phyloP scores from a whole-genome alignment of 2,888 invertebrate genomes.

The Conchocele bisecta region DNA sequence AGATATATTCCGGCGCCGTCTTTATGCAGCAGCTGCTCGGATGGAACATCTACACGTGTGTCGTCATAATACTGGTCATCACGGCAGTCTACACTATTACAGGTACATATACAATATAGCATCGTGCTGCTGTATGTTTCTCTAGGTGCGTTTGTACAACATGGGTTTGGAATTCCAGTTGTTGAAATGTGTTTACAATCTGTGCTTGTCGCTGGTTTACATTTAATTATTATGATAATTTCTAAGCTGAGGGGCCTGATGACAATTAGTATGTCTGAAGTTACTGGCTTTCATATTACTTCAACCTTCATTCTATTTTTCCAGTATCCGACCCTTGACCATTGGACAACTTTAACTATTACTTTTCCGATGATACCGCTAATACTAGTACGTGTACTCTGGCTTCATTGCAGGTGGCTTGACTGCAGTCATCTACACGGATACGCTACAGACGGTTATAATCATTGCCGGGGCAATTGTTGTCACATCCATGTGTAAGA shows the following conservation, averaged over 20 bases:
- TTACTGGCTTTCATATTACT: no score
- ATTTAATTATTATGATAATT: no score
- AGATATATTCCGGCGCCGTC: conserved; percentile 84
- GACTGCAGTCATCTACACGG: conserved; percentile 85
- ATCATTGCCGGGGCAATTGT: conserved; percentile 84
- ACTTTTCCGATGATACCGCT: background rate
- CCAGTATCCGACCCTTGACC: no score
- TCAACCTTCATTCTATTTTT: no score
- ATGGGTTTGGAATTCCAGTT: no score
- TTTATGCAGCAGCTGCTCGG: conserved; percentile 84
- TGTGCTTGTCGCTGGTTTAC: no score
- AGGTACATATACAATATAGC: no score
- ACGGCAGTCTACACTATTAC: conserved; percentile 84
- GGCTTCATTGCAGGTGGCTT: conserved; percentile 84
- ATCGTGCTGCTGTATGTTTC: no score
- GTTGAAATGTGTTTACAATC: no score
- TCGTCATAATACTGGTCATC: conserved; percentile 83
- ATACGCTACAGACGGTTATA: conserved; percentile 84
- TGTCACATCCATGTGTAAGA: conserved; percentile 71
- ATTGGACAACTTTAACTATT: background rate
- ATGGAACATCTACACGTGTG: conserved; percentile 83
- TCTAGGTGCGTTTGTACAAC: no score
- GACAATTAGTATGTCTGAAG: no score
- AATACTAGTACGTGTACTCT: background rate
- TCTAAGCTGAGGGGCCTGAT: no score